Percentiles rank a stretch among this genome's conserved stretches.
These are phyloP conservation scores for Pomacea maculata DNA, from an alignment of 1,140 invertebrate genomes.

Conservation along the genomic window DNA sequence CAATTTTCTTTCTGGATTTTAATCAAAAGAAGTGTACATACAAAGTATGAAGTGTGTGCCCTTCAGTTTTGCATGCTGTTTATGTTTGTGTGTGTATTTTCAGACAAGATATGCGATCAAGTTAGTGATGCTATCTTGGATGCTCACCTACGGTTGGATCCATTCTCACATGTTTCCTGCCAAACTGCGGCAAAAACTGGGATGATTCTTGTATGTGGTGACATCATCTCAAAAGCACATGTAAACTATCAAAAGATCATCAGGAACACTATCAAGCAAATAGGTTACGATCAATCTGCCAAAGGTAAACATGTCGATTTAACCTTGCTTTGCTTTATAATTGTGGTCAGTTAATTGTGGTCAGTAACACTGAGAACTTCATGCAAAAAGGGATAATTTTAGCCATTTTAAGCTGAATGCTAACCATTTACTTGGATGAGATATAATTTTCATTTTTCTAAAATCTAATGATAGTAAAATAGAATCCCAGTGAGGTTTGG, in stretches of 20 bases:
- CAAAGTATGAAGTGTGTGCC: too few relatives aligned
- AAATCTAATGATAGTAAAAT: too few relatives aligned
- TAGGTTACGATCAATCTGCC: constrained; percentile 95
- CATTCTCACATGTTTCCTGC: constrained; percentile 96
- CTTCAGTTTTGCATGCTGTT: not conserved
- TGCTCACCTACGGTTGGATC: constrained; percentile 94
- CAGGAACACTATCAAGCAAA: constrained; percentile 92
- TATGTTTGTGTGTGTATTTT: not conserved
- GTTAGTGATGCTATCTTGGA: constrained; percentile 98
- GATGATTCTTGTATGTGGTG: constrained; percentile 72
- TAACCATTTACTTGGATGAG: too few relatives aligned
- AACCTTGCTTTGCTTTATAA: not conserved
- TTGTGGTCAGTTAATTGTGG: too few relatives aligned
- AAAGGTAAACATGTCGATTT: constrained; percentile 72
- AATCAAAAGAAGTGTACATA: too few relatives aligned
- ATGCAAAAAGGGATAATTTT: too few relatives aligned
- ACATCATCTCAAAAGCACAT: constrained; percentile 77
- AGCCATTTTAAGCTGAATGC: too few relatives aligned
- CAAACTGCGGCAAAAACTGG: constrained; percentile 69
- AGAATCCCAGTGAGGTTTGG: too few relatives aligned
- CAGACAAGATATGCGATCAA: constrained; percentile 99
- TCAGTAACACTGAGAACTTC: too few relatives aligned
- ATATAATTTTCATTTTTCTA: too few relatives aligned
- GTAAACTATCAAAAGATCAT: constrained; percentile 98
- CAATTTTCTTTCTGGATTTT: not conserved